Percentiles rank a stretch among this genome's conserved stretches.
Evolutionary conservation across 2,113 vertebrate species (phyloP).

Genomic region (Echinops telfairi): DNA sequence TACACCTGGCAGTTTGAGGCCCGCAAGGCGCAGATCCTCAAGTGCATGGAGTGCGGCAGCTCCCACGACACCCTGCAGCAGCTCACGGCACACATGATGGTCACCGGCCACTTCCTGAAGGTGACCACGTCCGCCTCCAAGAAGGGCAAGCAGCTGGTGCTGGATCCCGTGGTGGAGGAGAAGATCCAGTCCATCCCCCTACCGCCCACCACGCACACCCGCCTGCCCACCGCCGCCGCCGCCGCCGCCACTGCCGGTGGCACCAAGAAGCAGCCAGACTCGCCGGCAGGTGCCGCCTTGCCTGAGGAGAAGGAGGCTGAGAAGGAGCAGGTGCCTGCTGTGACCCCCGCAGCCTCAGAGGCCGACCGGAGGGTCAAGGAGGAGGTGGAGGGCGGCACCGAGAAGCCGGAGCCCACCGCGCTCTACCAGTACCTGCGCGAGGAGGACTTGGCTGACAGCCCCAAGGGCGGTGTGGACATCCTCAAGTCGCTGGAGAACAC

Average conservation of each 20-base stretch:
- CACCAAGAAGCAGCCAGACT: conserved; percentile 92
- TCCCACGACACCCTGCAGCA: conserved; percentile 99
- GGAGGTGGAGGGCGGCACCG: conserved; percentile 92
- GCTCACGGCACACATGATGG: conserved; percentile 99
- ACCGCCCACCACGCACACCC: conserved; percentile 95
- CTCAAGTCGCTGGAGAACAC: conserved; percentile 98
- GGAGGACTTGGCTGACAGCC: conserved; percentile 96
- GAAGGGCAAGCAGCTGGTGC: conserved; percentile 97
- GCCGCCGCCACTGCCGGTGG: too few relatives aligned
- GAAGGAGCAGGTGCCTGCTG: conserved; percentile 83
- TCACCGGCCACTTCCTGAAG: conserved; percentile 98
- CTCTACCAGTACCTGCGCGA: conserved; percentile 97
- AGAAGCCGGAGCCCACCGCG: conserved; percentile 90
- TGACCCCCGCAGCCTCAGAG: conserved; percentile 67
- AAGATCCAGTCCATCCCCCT: conserved; percentile 99
- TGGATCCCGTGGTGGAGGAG: conserved; percentile 96
- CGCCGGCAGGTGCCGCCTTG: conserved; percentile 86
- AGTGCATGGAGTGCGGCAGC: conserved; percentile 99
- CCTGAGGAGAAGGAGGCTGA: conserved; percentile 90
- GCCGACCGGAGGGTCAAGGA: conserved; percentile 95
- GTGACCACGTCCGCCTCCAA: conserved; percentile 99
- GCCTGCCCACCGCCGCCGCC: conserved; percentile 90
- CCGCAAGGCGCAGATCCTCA: conserved; percentile 98
- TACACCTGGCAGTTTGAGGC: conserved; percentile 99
- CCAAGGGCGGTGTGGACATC: conserved; percentile 97